Conservation (phyloP, 2,113 vertebrate genomes). For the Ornithorhynchus anatinus region DNA sequence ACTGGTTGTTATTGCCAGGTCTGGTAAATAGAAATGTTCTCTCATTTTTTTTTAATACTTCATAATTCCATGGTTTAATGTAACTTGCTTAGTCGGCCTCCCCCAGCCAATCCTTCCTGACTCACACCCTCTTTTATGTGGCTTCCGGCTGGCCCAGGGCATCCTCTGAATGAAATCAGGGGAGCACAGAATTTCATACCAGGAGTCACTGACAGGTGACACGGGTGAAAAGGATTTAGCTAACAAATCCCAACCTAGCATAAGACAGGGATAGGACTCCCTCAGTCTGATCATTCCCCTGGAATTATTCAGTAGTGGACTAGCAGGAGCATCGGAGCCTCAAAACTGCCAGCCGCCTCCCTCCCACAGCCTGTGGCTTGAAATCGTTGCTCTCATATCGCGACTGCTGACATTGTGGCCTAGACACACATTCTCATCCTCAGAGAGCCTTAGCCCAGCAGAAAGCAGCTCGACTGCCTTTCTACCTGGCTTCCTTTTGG, state of each 20-base stretch:
- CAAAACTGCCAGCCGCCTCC: too few species aligned
- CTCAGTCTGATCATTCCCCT: neutral
- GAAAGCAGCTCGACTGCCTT: too few species aligned
- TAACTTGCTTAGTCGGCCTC: neutral
- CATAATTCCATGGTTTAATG: neutral
- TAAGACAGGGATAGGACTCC: neutral
- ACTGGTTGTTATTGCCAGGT: neutral
- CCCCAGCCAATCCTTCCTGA: neutral
- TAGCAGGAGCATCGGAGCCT: too few species aligned
- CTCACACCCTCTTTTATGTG: neutral
- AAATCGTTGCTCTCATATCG: too few species aligned
- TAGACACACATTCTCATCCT: too few species aligned
- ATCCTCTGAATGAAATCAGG: neutral
- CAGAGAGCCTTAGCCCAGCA: too few species aligned
- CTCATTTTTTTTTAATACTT: neutral
- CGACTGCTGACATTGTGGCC: too few species aligned
- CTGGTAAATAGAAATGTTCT: neutral
- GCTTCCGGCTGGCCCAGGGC: neutral
- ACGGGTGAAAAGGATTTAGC: neutral
- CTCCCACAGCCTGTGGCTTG: too few species aligned
- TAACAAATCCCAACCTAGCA: neutral
- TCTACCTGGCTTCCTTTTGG: too few species aligned
- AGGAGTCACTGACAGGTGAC: conserved; percentile 13
- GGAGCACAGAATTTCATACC: neutral
- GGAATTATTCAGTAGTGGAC: neutral